Evolutionary conservation across 2,797 vertebrate genomes (phyloP).

Genomic region (Rhinella marina): DNA sequence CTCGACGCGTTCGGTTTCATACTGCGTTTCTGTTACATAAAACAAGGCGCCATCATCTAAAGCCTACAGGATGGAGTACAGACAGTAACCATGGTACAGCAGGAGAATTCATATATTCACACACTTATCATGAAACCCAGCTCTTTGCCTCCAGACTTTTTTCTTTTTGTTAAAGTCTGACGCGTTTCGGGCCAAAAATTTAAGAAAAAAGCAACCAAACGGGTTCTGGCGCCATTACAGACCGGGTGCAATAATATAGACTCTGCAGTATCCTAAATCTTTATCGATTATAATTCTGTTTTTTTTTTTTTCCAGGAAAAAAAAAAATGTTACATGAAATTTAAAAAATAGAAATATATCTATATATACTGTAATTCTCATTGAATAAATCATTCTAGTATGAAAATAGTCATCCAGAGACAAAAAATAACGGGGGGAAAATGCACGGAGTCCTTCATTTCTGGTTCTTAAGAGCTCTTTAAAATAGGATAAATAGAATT

Average conservation of each 20-base stretch:
- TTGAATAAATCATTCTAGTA: slow-evolving; percentile 50
- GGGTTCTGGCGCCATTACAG: neutral
- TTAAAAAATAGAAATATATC: slow-evolving; percentile 50
- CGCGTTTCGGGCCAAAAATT: neutral
- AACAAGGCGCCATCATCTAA: slow-evolving; percentile 66
- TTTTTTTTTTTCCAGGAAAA: slow-evolving; percentile 15
- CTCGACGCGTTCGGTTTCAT: slow-evolving; percentile 60
- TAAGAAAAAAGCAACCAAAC: neutral
- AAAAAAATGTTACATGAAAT: slow-evolving; percentile 45
- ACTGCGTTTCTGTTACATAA: slow-evolving; percentile 71
- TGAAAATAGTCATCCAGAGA: slow-evolving; percentile 54
- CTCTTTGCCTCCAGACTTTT: neutral
- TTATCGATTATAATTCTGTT: slow-evolving; percentile 48
- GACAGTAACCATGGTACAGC: slow-evolving; percentile 29
- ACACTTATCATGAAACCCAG: slow-evolving; percentile 13
- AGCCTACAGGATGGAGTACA: slow-evolving; percentile 30
- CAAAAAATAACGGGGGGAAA: neutral
- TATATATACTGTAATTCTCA: slow-evolving; percentile 42
- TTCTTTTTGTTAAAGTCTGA: neutral
- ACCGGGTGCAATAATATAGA: slow-evolving; percentile 16
- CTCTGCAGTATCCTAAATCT: slow-evolving; percentile 41
- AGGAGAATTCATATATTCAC: slow-evolving; percentile 24
- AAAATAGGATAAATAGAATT: slow-evolving; percentile 38
- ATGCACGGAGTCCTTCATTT: slow-evolving; percentile 41
- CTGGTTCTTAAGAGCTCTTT: slow-evolving; percentile 27